Base-by-base conservation (phyloP, 2,113 vertebrate species). In the Puma concolor region DNA sequence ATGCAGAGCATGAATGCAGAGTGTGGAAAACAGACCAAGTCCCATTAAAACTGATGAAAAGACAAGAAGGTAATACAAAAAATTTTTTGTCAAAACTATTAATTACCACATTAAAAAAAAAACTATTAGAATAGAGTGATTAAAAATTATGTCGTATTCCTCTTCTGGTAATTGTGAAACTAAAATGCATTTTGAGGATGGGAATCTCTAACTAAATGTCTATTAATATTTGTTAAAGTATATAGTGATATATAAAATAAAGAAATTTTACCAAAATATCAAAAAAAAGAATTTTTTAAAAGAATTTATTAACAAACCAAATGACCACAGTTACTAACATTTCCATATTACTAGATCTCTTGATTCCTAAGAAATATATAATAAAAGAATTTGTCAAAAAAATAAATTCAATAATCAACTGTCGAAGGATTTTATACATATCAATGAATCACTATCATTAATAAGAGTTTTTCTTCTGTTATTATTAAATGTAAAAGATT, bases 11-110 rank as follows among this genome's bases (percentile, higher is more conserved):
- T 88, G 57, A 85, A 92, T 50, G 38, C 5, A 89, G 57, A 64
- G 93, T 5, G 72, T 38, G 0, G 13, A 95, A 96, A 84, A 91
- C 74, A 95, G 63, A 10, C 0, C 0, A 91, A 60, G 36, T 96
- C 92, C 87, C 95, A 64, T 41, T 66, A 93, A 97, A 86, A 66
- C 23, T 92, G 93, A 87, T 5, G 44, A 83, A 96, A 97, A 96
- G 10, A 48, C 52, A 95, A 95, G 96, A 14, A 79, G 74, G 54
- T 82, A 82, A 94, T 25, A 90, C 72, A 94, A 76, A 95, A 52
- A 57, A 14, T 94, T 7, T 48, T 96, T 31, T 97, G 36, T 89
- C 93, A 27, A 95, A 94, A 96, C 1, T 96, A 93, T 69, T 44
- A 31, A 57, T 90, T 93, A 88, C 44, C 36, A 90, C 50, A 85